These are phyloP conservation scores for Lasioglossum leucozonium DNA, from an alignment of 2,888 invertebrate genomes.

Conservation along the genomic window DNA sequence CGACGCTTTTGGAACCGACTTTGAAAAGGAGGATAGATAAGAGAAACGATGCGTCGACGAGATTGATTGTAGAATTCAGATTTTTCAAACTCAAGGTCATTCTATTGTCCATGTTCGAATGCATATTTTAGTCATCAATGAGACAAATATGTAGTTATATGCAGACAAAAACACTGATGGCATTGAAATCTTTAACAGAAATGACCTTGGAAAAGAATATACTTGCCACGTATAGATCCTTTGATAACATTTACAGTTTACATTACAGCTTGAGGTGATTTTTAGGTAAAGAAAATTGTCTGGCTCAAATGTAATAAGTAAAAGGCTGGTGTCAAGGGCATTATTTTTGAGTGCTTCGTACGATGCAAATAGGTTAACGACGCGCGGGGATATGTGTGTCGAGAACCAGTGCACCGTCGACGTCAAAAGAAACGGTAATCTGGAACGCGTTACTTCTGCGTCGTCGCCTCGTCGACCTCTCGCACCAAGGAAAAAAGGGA, in stretches of 20 bases:
- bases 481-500: background rate
- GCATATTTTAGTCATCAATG: too few relatives aligned
- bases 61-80: too few relatives aligned
- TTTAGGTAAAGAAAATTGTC: background rate
- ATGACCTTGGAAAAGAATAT: too few relatives aligned
- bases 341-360: background rate
- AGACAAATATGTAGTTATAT: too few relatives aligned
- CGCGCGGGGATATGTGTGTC: conserved; percentile 39
- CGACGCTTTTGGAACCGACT: background rate
- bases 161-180: too few relatives aligned
- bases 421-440: conserved; percentile 51
- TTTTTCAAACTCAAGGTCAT: too few relatives aligned
- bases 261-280: background rate
- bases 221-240: too few relatives aligned
- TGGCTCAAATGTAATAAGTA: background rate
- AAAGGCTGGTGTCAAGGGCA: background rate
- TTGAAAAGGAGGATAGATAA: background rate
- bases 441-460: conserved; percentile 42
- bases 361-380: conserved; percentile 15
- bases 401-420: conserved; percentile 26
- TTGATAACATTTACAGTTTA: background rate
- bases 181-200: too few relatives aligned
- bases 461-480: conserved; percentile 35
- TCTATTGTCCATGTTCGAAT: too few relatives aligned
- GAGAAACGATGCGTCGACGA: too few relatives aligned